Base-by-base conservation (phyloP, 1,140 invertebrate genomes). In the Achroia grisella region DNA sequence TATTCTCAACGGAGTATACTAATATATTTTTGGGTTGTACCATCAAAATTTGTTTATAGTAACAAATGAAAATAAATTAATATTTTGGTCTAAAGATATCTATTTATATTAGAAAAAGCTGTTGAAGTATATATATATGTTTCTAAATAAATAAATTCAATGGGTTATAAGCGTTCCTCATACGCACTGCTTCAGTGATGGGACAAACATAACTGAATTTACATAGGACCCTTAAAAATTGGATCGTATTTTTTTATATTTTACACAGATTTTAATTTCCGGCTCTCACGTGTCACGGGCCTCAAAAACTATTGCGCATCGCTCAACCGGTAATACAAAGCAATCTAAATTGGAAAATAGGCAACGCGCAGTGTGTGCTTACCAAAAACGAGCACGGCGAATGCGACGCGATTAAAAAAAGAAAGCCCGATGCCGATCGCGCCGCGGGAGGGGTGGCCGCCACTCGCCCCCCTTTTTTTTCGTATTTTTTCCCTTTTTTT, bases 271-370 rank as follows among this genome's bases (percentile, higher is more conserved):
- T 80, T 83, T 79, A 80, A 83, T 80, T 80, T 83, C 75, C 79
- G 68, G 43, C 63, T 48, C 44, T 74, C 64, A 73, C 76, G 70
- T 81, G 80, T 81, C 76, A 69, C 80, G 74, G 52, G 67, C 68
- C 67, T 81, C 72, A 82, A 82, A 84, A 84, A 80, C 78, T 82
- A 82, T 84, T 73, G 80, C 77, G 68, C 80, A 81, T 82, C 80
- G 76, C 76, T 82, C 78, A 82, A 68, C 71, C 74, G 73, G 70
- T 84, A 84, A 84, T 84, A 84, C 80, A 84, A 84, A 84, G 80
- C 76, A 82, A 84, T 84, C 78, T 82, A 84, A 84, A 82, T 82
- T 82, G 78, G 78, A 84, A 84, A 84, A 84, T 84, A 84, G 80
- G 80, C 80, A 80, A 75, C 75, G 80, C 80, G 77, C 80, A 74